Percentiles rank a stretch among this genome's conserved stretches.
Evolutionary conservation across 2,888 invertebrate species (phyloP).

Genomic region (Tachystola acroxantha): DNA sequence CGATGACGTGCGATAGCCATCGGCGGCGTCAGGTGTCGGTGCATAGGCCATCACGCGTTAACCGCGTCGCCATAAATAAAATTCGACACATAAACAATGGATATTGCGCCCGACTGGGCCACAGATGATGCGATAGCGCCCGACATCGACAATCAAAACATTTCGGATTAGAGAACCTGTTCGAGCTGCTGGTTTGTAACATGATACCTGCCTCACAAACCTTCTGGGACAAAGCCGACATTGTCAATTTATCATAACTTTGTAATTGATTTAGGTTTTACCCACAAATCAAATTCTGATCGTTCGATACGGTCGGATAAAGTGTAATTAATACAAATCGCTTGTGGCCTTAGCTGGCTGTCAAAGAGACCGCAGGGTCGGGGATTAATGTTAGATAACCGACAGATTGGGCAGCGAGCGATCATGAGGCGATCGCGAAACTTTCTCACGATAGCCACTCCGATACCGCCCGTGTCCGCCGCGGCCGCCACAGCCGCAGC

Average conservation of each 20-base stretch:
- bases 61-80: conserved; percentile 55
- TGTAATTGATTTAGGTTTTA: conserved; percentile 13
- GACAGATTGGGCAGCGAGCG: conserved; percentile 37
- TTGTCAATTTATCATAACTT: conserved; percentile 22
- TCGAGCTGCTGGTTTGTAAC: conserved; percentile 30
- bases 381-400: conserved; percentile 52
- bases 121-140: conserved; percentile 44
- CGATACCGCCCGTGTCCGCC: too few relatives aligned
- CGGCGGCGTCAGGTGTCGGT: conserved; percentile 57
- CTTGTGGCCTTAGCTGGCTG: conserved; percentile 45
- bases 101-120: conserved; percentile 35
- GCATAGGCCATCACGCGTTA: conserved; percentile 31
- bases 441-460: conserved; percentile 58
- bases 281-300: conserved; percentile 20
- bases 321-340: conserved; percentile 63
- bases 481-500: conserved; percentile 10
- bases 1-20: conserved; percentile 46
- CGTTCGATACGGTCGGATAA: conserved; percentile 39
- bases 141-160: conserved; percentile 38
- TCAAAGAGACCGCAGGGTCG: conserved; percentile 60
- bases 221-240: conserved; percentile 19
- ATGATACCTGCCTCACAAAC: conserved; percentile 26
- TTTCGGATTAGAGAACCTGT: conserved; percentile 36
- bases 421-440: conserved; percentile 43
- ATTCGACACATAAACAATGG: conserved; percentile 67